These are phyloP conservation scores for Heterotilapia buettikoferi DNA, from an alignment of 2,113 vertebrate species.

Conservation along the genomic window DNA sequence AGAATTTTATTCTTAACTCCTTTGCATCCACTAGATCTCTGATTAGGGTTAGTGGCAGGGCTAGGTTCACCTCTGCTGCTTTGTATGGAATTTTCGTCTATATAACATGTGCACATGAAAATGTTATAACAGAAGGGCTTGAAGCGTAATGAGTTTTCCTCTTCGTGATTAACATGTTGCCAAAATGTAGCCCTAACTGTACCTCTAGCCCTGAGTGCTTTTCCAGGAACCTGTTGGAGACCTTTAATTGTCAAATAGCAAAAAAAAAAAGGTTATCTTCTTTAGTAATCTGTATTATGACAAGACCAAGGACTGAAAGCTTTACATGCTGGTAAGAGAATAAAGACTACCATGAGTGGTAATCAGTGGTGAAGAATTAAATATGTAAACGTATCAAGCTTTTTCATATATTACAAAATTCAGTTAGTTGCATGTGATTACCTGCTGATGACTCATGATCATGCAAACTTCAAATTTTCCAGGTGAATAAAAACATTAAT, in stretches of 20 bases:
- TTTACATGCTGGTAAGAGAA: neutral
- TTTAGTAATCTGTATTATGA: neutral
- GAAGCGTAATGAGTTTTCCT: neutral
- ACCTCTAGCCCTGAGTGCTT: too few relatives aligned
- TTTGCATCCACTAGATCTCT: neutral
- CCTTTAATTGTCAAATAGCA: neutral
- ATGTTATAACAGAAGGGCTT: neutral
- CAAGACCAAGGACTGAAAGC: neutral
- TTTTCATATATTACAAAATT: neutral
- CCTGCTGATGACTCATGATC: neutral
- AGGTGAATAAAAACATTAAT: neutral
- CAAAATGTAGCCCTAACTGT: too few relatives aligned
- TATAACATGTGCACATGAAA: neutral
- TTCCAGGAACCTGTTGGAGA: too few relatives aligned
- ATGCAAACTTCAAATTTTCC: neutral
- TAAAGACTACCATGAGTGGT: neutral
- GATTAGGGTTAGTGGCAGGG: neutral
- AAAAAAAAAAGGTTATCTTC: neutral
- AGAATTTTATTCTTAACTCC: neutral
- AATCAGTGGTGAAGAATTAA: neutral
- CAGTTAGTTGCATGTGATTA: neutral
- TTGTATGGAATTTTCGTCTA: neutral
- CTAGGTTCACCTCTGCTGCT: neutral
- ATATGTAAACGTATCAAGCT: neutral
- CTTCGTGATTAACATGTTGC: too few relatives aligned